These are phyloP conservation scores for Nomada fabriciana DNA, from an alignment of 2,888 invertebrate genomes.

Conservation along the genomic window DNA sequence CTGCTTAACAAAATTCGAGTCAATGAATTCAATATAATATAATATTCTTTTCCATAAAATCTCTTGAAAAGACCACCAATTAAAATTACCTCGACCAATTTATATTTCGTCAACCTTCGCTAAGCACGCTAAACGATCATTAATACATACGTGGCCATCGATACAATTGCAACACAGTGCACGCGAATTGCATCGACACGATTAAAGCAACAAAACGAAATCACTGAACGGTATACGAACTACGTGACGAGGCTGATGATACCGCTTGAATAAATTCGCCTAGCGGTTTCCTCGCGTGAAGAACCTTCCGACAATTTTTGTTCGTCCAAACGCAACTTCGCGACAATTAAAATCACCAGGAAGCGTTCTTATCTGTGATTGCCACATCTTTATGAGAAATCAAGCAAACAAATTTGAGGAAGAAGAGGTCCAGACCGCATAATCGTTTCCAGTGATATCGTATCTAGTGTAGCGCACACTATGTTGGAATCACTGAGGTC, in stretches of 20 bases:
- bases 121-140: slow-evolving; percentile 5
- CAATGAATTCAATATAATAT: too few relatives aligned
- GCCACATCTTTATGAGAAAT: background rate
- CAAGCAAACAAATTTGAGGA: too few relatives aligned
- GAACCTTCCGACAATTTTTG: slow-evolving; percentile 33
- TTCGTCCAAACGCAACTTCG: background rate
- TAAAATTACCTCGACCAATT: slow-evolving; percentile 18
- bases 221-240: slow-evolving; percentile 36
- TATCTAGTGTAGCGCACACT: background rate
- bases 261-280: slow-evolving; percentile 40
- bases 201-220: slow-evolving; percentile 24
- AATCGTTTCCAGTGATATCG: background rate
- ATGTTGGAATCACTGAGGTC: slow-evolving; percentile 28
- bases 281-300: slow-evolving; percentile 41
- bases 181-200: slow-evolving; percentile 16
- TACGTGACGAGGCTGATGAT: slow-evolving; percentile 43
- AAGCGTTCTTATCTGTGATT: slow-evolving; percentile 10
- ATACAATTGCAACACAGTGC: background rate
- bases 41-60: background rate
- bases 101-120: background rate
- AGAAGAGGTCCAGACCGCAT: background rate
- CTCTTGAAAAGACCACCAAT: too few relatives aligned
- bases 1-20: too few relatives aligned
- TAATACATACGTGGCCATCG: slow-evolving; percentile 9
- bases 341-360: slow-evolving; percentile 1